Conservation (phyloP, 30 jellyfish, hydroid and myxozoan genomes). For the Clytia hemisphaerica region DNA sequence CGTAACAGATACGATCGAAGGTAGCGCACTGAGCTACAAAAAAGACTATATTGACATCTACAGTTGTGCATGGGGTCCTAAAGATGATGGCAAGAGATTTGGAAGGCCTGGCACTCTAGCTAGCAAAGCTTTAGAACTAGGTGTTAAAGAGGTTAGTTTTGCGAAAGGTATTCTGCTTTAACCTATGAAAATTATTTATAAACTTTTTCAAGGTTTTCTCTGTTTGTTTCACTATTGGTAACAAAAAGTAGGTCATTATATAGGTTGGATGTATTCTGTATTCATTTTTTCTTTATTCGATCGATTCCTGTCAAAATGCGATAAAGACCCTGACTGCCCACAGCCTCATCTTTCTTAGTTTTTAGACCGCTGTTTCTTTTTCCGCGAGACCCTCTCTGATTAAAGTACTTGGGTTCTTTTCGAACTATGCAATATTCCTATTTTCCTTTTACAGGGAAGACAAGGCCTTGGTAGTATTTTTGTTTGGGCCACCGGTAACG, state of each 20-base stretch:
- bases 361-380: no score
- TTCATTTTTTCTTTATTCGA: no score
- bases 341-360: no score
- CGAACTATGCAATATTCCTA: background rate
- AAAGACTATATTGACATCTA: slow-evolving; percentile 86
- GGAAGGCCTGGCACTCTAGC: slow-evolving; percentile 99
- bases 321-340: no score
- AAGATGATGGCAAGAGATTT: slow-evolving; percentile 97
- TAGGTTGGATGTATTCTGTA: no score
- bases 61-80: slow-evolving; percentile 99
- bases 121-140: slow-evolving; percentile 93
- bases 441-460: slow-evolving; percentile 59
- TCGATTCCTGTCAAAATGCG: no score
- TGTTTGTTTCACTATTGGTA: background rate
- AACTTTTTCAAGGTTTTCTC: background rate
- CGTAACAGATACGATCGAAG: slow-evolving; percentile 97
- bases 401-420: background rate
- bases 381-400: no score
- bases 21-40: slow-evolving; percentile 90
- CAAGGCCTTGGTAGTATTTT: slow-evolving; percentile 95
- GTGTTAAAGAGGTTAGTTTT: slow-evolving; percentile 71
- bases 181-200: background rate
- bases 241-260: background rate
- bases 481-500: slow-evolving; percentile 99
- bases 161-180: background rate